Evolutionary conservation across 2,888 invertebrate genomes (phyloP), one percentile per base, ranked within the genome.

Genomic region (Oxyteleia sp.): DNA sequence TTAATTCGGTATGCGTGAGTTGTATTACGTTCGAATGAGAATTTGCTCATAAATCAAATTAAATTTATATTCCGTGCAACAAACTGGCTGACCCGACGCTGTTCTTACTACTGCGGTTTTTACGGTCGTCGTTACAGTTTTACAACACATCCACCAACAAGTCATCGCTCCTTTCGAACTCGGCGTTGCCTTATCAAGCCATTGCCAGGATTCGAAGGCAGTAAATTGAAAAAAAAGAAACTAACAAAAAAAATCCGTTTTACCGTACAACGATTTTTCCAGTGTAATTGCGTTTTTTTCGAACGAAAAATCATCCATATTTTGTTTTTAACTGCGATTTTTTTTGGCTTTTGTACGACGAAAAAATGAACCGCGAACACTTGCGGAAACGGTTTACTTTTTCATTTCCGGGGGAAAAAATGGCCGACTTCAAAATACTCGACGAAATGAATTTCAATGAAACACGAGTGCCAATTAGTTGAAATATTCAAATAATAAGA

Each of bases 11-110:
- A 51, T 66, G 53, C 71, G 41, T 18, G 57, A 49, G 32, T 47
- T 64, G 59, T 64, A 51, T 26, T 38, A 26, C 13, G 23, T 43
- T 74, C 18, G 64, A 76, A 76, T 55, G 72, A 72, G 41, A 78
- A 78, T 66, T 55, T 64, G n/a, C 49, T 35, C 74, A 63, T 78
- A 74, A 83, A 83, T 83, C 74, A 63, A 76, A 83, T 68, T 45
- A 82, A 76, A 59, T 78, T 83, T 83, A 79, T 69, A 83, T 83
- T 68, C 63, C 53, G 64, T 59, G 61, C 76, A 75, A 76, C 76
- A 72, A 74, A 83, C 74, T 32, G 72, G 78, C 72, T 68, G 76
- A 72, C 68, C 66, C 61, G 13, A 55, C 59, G 43, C 20, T 71
- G 45, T 57, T 76, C 59, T 51, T 76, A 64, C 71, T 45, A 49